phyloP scores from a whole-genome alignment of 2,797 vertebrate species.

The Sebastes alutus region DNA sequence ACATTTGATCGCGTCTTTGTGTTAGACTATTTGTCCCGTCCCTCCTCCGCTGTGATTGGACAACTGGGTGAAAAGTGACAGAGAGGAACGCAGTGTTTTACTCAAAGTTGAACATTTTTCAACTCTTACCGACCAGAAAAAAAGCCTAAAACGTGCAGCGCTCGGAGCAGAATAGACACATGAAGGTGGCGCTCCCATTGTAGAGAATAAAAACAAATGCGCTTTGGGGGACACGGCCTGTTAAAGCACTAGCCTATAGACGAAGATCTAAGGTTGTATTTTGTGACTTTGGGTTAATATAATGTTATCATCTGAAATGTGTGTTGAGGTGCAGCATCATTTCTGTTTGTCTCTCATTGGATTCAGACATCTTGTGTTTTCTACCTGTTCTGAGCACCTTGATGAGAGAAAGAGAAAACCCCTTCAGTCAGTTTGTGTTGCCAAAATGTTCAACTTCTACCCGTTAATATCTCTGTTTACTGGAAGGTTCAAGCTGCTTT shows the following conservation, averaged over 20 bases:
- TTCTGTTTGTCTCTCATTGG: neutral
- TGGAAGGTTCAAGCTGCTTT: conserved; percentile 15
- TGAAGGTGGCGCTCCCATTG: too few species aligned
- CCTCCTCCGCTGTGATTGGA: too few species aligned
- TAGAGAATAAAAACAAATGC: too few species aligned
- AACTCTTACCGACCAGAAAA: too few species aligned
- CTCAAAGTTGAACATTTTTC: too few species aligned
- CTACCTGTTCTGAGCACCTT: neutral
- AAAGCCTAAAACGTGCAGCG: too few species aligned
- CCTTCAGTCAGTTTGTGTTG: neutral
- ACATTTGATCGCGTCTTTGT: too few species aligned
- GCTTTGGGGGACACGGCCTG: too few species aligned
- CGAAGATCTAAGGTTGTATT: neutral
- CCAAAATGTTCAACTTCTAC: neutral
- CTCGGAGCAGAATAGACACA: too few species aligned
- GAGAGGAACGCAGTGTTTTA: too few species aligned
- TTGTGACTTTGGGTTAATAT: neutral
- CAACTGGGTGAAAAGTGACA: too few species aligned
- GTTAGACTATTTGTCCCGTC: too few species aligned
- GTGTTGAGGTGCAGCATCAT: neutral
- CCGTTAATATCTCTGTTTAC: neutral
- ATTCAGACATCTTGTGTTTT: neutral
- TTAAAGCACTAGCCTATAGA: neutral
- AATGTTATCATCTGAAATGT: neutral
- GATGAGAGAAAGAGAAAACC: neutral